Conservation (phyloP, 2,113 vertebrate genomes). For the human region GRCh38 chr1:50034001-50034500, state of each 20-base stretch:
- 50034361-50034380: not conserved
- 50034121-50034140: not conserved
- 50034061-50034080: not conserved
- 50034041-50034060: not conserved
- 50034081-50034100: not conserved
- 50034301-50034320: not conserved
- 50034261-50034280: not conserved
- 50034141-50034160: not conserved
- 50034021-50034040: not conserved
- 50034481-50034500: not conserved
- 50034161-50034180: not conserved
- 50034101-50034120: not conserved
- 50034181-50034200: not conserved
- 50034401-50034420: not conserved
- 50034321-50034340: not conserved
- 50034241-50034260: not conserved
- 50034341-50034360: not conserved
- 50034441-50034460: not conserved
- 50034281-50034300: not conserved
- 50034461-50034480: not conserved
- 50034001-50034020: not conserved
- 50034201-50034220: not conserved
- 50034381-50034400: not conserved
- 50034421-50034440: slow-evolving; percentile 23
- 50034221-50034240: not conserved